phyloP scores from a whole-genome alignment of 1,140 invertebrate species.

The Leptinotarsa lineolata region DNA sequence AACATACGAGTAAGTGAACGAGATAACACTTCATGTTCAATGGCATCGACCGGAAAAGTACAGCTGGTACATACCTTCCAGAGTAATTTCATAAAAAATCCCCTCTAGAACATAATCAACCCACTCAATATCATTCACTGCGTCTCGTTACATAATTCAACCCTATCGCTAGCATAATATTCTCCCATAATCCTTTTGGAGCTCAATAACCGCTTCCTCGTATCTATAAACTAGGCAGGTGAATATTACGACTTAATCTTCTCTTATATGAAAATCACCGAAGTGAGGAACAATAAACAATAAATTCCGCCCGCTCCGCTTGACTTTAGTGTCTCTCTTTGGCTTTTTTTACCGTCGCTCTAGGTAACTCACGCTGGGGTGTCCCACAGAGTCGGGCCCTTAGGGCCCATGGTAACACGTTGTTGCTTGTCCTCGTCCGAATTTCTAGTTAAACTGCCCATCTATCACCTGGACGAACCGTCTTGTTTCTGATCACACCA shows the following conservation, averaged over 20 bases:
- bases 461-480: neutral
- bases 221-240: neutral
- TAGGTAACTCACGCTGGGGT: neutral
- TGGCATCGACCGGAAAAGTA: too few relatives aligned
- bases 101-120: neutral
- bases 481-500: neutral
- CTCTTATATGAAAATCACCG: constrained; percentile 9
- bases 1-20: too few relatives aligned
- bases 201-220: neutral
- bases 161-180: neutral
- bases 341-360: neutral
- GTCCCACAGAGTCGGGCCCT: neutral
- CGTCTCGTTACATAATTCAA: neutral
- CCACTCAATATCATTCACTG: neutral
- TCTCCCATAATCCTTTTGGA: neutral
- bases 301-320: constrained; percentile 7
- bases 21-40: too few relatives aligned
- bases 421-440: constrained; percentile 2
- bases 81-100: too few relatives aligned
- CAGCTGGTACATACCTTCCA: too few relatives aligned
- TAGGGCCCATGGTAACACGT: neutral
- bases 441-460: neutral
- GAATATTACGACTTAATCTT: constrained; percentile 15
- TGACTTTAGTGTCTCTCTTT: constrained; percentile 8
- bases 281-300: constrained; percentile 11